Percentiles rank a stretch among this genome's conserved stretches.
Conservation (phyloP, 2,113 vertebrate genomes). For the Lutjanus erythropterus region DNA sequence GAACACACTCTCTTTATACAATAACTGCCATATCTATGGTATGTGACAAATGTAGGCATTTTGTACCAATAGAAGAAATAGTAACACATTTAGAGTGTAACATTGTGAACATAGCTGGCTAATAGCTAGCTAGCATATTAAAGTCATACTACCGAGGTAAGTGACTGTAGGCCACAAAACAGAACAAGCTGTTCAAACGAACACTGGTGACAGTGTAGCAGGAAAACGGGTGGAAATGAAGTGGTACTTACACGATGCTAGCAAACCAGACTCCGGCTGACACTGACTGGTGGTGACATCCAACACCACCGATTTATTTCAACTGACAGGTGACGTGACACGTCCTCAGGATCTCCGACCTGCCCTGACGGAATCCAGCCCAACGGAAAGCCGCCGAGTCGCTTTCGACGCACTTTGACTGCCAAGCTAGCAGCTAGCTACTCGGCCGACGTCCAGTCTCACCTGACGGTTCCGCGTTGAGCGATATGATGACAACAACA, state of each 20-base stretch:
- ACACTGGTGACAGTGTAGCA: not conserved
- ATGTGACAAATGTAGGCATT: not conserved
- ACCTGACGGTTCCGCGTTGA: conserved; percentile 29
- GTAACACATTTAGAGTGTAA: not conserved
- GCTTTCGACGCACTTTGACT: conserved; percentile 16
- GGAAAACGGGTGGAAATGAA: not conserved
- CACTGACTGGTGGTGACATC: conserved; percentile 74
- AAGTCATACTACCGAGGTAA: not conserved
- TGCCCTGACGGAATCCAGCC: conserved; percentile 2
- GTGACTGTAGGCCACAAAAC: conserved; percentile 43
- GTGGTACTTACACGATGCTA: conserved; percentile 79
- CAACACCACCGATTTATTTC: conserved; percentile 69
- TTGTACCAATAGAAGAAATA: not conserved
- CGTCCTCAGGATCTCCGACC: conserved; percentile 52
- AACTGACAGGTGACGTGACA: conserved; percentile 68
- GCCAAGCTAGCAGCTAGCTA: conserved; percentile 38
- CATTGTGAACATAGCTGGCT: not conserved
- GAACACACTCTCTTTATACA: not conserved
- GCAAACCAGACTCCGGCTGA: conserved; percentile 74
- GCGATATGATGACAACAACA: conserved; percentile 47
- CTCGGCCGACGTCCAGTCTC: not conserved
- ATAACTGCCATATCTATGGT: not conserved
- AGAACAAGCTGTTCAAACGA: not conserved
- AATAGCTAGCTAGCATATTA: conserved; percentile 22
- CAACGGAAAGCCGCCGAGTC: not conserved